A percentile compares a stretch with the other conserved stretches of the same genome.
Conservation (phyloP, 2,113 vertebrate genomes). For the Lampris megalopsis region DNA sequence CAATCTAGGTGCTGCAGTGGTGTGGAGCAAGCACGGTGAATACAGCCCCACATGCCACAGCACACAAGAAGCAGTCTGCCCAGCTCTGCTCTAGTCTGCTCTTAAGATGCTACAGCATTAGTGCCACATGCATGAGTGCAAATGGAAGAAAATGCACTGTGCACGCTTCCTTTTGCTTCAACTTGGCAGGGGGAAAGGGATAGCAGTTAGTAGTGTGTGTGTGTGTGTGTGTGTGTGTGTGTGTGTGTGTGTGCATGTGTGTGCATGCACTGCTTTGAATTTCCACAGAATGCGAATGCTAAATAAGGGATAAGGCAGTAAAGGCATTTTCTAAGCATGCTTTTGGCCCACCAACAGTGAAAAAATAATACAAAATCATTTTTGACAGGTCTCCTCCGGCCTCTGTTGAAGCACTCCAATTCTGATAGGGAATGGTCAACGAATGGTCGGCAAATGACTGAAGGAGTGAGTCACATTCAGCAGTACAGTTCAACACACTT, state of each 20-base stretch:
- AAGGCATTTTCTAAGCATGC: background rate
- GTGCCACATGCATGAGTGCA: constrained; percentile 74
- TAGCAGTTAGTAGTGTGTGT: constrained; percentile 28
- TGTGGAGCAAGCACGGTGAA: constrained; percentile 44
- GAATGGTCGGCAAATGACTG: constrained; percentile 1
- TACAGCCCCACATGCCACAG: constrained; percentile 40
- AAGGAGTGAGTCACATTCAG: constrained; percentile 26
- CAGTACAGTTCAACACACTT: constrained; percentile 32
- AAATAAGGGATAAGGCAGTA: background rate
- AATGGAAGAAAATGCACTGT: constrained; percentile 50
- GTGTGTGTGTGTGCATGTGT: constrained; percentile 11
- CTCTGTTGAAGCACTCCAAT: constrained; percentile 18
- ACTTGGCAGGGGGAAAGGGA: constrained; percentile 18
- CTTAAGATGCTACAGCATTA: constrained; percentile 64
- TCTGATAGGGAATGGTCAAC: background rate
- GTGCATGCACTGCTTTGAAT: constrained; percentile 28
- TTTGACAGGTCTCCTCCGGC: background rate
- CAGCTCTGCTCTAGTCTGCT: constrained; percentile 11
- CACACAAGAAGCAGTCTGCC: constrained; percentile 51
- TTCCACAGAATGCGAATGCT: background rate
- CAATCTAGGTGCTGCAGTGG: constrained; percentile 51
- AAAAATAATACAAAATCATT: constrained; percentile 19
- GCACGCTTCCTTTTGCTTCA: constrained; percentile 41
- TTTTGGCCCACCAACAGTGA: background rate
- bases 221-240: constrained; percentile 6